phyloP scores from a whole-genome alignment of 2,797 vertebrate genomes.

The Phrynocephalus vlangalii region DNA sequence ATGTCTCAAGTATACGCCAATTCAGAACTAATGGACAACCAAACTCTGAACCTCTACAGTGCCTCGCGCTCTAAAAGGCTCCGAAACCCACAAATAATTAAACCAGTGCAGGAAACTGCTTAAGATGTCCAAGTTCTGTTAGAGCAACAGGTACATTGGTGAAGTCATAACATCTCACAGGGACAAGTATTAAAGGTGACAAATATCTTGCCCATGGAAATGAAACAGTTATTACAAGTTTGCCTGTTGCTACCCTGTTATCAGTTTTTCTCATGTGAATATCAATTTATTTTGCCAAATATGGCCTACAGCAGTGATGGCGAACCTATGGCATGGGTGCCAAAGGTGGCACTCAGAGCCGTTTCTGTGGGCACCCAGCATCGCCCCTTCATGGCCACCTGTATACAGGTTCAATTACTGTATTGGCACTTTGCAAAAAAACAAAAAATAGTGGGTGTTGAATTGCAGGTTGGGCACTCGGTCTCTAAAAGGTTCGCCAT shows the following conservation, averaged over 20 bases:
- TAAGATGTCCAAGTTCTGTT: background rate
- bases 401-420: too few relatives aligned
- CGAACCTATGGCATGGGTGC: too few relatives aligned
- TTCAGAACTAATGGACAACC: background rate
- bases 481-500: too few relatives aligned
- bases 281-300: conserved; percentile 16
- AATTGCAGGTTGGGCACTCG: too few relatives aligned
- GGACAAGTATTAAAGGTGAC: background rate
- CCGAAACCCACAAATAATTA: conserved; percentile 11
- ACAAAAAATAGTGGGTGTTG: too few relatives aligned
- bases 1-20: too few relatives aligned
- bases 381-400: too few relatives aligned
- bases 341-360: too few relatives aligned
- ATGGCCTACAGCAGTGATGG: background rate
- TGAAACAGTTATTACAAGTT: background rate
- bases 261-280: background rate
- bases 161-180: background rate
- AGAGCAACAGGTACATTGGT: background rate
- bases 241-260: background rate
- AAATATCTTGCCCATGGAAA: background rate
- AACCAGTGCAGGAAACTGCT: background rate
- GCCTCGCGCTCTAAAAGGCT: conserved; percentile 4
- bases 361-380: too few relatives aligned
- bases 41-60: background rate
- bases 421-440: too few relatives aligned